Base-by-base conservation (phyloP, 2,113 vertebrate genomes). In the Zosterops borbonicus region DNA sequence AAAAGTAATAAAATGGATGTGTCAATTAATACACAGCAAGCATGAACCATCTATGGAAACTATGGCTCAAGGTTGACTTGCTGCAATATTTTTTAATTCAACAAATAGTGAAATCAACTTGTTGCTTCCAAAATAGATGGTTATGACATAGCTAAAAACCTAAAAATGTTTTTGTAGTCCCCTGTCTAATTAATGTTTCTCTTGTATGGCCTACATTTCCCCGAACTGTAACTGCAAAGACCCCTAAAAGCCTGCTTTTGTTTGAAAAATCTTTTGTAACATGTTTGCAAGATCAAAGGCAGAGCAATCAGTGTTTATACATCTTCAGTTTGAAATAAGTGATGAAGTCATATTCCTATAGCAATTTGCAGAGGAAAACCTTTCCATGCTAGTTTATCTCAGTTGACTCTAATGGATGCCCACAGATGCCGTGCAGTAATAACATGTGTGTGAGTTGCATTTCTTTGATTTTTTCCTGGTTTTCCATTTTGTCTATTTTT, bases 81-180 rank as follows among this genome's bases (percentile, higher is more conserved):
- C 87, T 92, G 90, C 63, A 97, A 95, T 97, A 93, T 88, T 95
- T 97, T 97, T 96, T 96, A 97, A 96, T 96, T 97, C 85, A 89
- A 94, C 63, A 97, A 97, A 95, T 95, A 97, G 78, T 95, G 94
- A 96, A 96, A 97, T 90, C 78, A 97, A 85, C 90, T 89, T 94
- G 35, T 96, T 97, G 53, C 87, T 95, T 94, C 82, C 69, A 29
- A 94, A 97, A 96, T 97, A 94, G 78, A 96, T 95, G 74, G 39
- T 49, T 95, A 76, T 95, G 95, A 95, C 94, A 96, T 74, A 97
- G 76, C 52, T 97, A 96, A 97, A 97, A 70, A 97, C 73, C 82
- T 96, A 55, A 91, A 96, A 94, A 95, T 94, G 23, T 83, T 98
- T 97, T 83, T 85, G 58, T 81, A 95, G 68, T 97, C 85, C 81